phyloP scores from a whole-genome alignment of 2,888 invertebrate species.

The Arenicola marina region DNA sequence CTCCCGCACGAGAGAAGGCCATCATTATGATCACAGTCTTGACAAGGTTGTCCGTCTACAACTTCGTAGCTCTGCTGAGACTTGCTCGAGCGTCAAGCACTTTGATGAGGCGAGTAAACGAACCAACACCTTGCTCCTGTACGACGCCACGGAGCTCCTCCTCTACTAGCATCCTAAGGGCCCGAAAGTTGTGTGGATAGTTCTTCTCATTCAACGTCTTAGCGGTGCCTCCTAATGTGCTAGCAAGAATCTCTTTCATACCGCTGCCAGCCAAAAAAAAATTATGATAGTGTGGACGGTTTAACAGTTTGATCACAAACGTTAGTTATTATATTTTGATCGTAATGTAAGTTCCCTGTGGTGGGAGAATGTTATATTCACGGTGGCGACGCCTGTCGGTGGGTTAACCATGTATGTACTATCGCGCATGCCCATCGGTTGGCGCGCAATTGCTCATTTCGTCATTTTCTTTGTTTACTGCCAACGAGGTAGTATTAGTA shows the following conservation, averaged over 20 bases:
- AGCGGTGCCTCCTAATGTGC: constrained; percentile 1
- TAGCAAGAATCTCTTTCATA: constrained; percentile 2
- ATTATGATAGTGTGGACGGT: too few species aligned
- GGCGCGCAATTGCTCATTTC: too few species aligned
- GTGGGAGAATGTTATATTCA: too few species aligned
- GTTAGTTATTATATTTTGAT: too few species aligned
- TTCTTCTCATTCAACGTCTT: constrained; percentile 10
- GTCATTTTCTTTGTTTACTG: too few species aligned
- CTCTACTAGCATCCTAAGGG: neutral
- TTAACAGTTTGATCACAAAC: too few species aligned
- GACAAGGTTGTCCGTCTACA: constrained; percentile 8
- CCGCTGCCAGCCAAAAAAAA: constrained; percentile 10
- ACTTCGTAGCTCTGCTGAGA: constrained; percentile 1
- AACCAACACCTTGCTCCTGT: constrained; percentile 3
- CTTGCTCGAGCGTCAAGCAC: constrained; percentile 5
- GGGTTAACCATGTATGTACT: too few species aligned
- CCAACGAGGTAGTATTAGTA: too few species aligned
- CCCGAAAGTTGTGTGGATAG: constrained; percentile 10
- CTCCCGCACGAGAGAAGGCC: constrained; percentile 6
- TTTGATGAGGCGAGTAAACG: constrained; percentile 8
- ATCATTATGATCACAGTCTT: constrained; percentile 6
- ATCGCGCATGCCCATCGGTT: too few species aligned
- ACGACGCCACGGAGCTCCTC: constrained; percentile 6
- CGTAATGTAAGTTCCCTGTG: too few species aligned
- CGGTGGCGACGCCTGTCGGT: too few species aligned